These are phyloP conservation scores for Steinernema feltiae DNA, from an alignment of 1,140 invertebrate species.

Conservation along the genomic window DNA sequence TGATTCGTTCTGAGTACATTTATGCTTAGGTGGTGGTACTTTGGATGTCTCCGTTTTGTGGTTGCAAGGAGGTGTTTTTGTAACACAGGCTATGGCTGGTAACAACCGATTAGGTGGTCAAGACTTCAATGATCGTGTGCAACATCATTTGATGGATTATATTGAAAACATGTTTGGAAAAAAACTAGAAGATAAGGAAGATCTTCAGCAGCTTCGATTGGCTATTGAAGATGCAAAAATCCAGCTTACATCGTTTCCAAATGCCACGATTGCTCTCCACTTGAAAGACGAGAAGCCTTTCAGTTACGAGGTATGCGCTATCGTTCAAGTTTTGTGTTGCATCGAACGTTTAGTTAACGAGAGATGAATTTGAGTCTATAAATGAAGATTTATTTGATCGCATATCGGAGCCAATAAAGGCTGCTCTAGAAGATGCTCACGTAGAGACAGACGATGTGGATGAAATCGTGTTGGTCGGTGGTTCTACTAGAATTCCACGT, in stretches of 20 bases:
- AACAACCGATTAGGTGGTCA: conserved; percentile 63
- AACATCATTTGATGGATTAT: conserved; percentile 22
- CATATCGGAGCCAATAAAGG: conserved; percentile 51
- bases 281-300: conserved; percentile 52
- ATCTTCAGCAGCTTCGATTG: conserved; percentile 60
- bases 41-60: conserved; percentile 62
- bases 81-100: conserved; percentile 63
- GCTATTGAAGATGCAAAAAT: conserved; percentile 61
- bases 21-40: conserved; percentile 59
- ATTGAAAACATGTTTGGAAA: conserved; percentile 48
- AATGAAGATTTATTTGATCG: conserved; percentile 61
- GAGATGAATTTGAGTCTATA: conserved; percentile 60
- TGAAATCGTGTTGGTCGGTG: conserved; percentile 62
- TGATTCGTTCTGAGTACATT: not conserved
- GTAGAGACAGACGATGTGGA: conserved; percentile 57
- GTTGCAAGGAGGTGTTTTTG: conserved; percentile 62
- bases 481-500: conserved; percentile 56
- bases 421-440: conserved; percentile 45
- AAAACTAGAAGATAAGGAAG: conserved; percentile 58
- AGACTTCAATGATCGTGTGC: conserved; percentile 61
- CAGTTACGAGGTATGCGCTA: conserved; percentile 25
- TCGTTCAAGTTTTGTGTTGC: conserved; percentile 41
- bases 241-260: conserved; percentile 56
- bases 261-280: conserved; percentile 50
- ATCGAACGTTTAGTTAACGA: conserved; percentile 54